These are phyloP conservation scores for Ridgeia piscesae DNA, from an alignment of 1,140 invertebrate species.

Conservation along the genomic window DNA sequence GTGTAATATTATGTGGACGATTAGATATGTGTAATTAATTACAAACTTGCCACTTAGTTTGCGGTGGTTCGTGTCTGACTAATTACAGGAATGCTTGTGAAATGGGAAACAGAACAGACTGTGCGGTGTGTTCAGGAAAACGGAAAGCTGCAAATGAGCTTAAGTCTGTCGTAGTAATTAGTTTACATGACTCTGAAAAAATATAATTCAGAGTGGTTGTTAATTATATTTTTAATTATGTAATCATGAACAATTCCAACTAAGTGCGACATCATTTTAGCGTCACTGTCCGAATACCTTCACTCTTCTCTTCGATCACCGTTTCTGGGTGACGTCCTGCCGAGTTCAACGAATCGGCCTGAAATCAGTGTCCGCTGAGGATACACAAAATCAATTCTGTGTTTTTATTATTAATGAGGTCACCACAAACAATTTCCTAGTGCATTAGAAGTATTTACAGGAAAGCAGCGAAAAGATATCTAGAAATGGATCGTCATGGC, in stretches of 20 bases:
- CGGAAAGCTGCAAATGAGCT: too few relatives aligned
- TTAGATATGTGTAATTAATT: too few relatives aligned
- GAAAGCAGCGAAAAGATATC: not conserved
- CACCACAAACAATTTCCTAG: not conserved
- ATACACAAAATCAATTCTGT: not conserved
- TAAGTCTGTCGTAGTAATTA: too few relatives aligned
- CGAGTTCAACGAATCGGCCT: not conserved
- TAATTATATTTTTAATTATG: too few relatives aligned
- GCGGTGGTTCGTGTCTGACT: too few relatives aligned
- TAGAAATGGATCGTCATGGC: slow-evolving; percentile 4
- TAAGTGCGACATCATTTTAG: not conserved
- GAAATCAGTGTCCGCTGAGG: not conserved
- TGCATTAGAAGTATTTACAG: not conserved
- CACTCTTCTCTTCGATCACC: not conserved
- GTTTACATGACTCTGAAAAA: too few relatives aligned
- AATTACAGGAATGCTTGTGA: too few relatives aligned
- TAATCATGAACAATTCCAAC: not conserved
- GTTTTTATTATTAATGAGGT: not conserved
- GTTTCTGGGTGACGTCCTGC: not conserved
- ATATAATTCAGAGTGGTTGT: too few relatives aligned
- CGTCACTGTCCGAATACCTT: not conserved
- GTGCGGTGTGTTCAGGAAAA: too few relatives aligned
- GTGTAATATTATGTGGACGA: not conserved
- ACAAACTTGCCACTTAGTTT: too few relatives aligned
- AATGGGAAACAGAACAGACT: too few relatives aligned